phyloP scores from a whole-genome alignment of 1,140 invertebrate species.

The Scylla paramamosain region DNA sequence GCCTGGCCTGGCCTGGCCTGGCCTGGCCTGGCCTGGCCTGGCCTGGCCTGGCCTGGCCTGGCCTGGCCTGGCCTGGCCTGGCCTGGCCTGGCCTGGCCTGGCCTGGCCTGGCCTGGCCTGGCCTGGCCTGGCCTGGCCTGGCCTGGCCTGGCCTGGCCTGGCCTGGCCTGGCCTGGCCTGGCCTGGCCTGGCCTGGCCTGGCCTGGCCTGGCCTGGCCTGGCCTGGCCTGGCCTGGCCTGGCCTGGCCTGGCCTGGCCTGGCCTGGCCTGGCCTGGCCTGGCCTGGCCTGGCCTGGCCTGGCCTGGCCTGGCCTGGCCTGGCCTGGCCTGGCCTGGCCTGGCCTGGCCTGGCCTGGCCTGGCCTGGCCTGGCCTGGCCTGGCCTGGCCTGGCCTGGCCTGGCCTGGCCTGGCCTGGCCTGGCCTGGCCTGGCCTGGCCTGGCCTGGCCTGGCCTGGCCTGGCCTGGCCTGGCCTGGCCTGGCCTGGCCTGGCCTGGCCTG shows the following conservation, averaged over 20 bases:
- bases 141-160: slow-evolving; percentile 52
- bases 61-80: slow-evolving; percentile 53
- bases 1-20: neutral
- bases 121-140: slow-evolving; percentile 29
- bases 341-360: slow-evolving; percentile 78
- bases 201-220: slow-evolving; percentile 69
- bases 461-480: slow-evolving; percentile 67
- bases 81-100: slow-evolving; percentile 52
- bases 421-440: slow-evolving; percentile 77
- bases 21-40: no score
- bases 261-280: slow-evolving; percentile 50
- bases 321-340: slow-evolving; percentile 77
- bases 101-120: slow-evolving; percentile 30
- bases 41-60: no score
- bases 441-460: slow-evolving; percentile 77
- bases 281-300: no score
- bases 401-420: slow-evolving; percentile 74
- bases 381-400: slow-evolving; percentile 77
- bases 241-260: slow-evolving; percentile 34
- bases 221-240: slow-evolving; percentile 74
- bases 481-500: slow-evolving; percentile 63
- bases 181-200: slow-evolving; percentile 68
- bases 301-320: slow-evolving; percentile 74
- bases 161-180: slow-evolving; percentile 40
- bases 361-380: slow-evolving; percentile 76